phyloP scores from a whole-genome alignment of 35 echinoderm and acorn worm species.

The Eucidaris tribuloides region DNA sequence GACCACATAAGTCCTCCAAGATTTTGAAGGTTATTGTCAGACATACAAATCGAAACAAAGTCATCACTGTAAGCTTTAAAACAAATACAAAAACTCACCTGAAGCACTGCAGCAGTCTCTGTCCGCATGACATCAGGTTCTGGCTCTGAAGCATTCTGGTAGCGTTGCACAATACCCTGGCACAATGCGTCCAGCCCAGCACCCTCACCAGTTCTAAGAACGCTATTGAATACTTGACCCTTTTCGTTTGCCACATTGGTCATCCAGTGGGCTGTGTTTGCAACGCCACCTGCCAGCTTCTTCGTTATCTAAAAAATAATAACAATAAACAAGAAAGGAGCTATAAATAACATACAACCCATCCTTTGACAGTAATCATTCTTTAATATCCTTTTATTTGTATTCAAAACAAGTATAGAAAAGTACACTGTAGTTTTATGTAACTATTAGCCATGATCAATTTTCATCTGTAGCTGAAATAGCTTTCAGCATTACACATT shows the following conservation, averaged over 20 bases:
- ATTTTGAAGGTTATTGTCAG: too few relatives aligned
- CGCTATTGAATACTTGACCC: neutral
- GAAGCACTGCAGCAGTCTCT: constrained; percentile 36
- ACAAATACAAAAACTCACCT: neutral
- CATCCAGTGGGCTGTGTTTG: neutral
- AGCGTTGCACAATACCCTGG: constrained; percentile 22
- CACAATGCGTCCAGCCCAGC: constrained; percentile 11
- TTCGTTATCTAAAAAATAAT: neutral
- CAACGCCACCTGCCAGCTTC: neutral
- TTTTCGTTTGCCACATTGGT: constrained; percentile 1
- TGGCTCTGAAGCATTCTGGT: constrained; percentile 13
- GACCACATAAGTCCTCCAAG: too few relatives aligned
- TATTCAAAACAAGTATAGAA: too few relatives aligned
- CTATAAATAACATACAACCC: too few relatives aligned
- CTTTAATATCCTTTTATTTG: too few relatives aligned
- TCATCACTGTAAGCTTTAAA: neutral
- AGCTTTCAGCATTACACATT: too few relatives aligned
- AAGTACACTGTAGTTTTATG: too few relatives aligned
- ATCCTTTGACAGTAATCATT: too few relatives aligned
- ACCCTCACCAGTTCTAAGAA: constrained; percentile 6
- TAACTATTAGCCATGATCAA: too few relatives aligned
- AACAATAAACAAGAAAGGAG: too few relatives aligned
- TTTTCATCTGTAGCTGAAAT: too few relatives aligned
- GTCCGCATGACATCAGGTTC: constrained; percentile 6
- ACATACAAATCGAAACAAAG: constrained; percentile 9